Evolutionary conservation across 2,797 vertebrate species (phyloP).

Genomic region (Cynodonichthys magdalenae): DNA sequence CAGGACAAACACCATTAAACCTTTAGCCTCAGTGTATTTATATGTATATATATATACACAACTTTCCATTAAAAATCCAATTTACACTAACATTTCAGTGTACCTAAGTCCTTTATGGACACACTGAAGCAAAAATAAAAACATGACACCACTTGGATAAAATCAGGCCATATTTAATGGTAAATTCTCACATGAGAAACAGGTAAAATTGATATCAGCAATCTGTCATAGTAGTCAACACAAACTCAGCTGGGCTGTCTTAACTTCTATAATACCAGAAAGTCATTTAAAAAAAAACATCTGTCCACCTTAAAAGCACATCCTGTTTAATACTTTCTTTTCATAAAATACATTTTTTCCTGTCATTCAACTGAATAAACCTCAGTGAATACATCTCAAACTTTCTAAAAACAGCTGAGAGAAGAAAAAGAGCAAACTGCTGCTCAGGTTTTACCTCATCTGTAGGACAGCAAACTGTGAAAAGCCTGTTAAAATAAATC

Average conservation of each 20-base stretch:
- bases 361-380: constrained; percentile 24
- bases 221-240: constrained; percentile 63
- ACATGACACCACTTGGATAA: constrained; percentile 38
- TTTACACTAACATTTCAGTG: no score
- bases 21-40: no score
- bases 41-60: no score
- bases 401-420: constrained; percentile 10
- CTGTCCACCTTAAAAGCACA: constrained; percentile 47
- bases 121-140: constrained; percentile 1
- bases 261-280: constrained; percentile 56
- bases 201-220: constrained; percentile 56
- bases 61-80: background rate
- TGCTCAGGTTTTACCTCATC: background rate
- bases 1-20: no score
- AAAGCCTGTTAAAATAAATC: background rate
- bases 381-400: background rate
- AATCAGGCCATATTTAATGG: constrained; percentile 70
- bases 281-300: constrained; percentile 53
- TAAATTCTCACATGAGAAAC: constrained; percentile 70
- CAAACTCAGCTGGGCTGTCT: constrained; percentile 43
- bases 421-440: background rate
- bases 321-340: constrained; percentile 19
- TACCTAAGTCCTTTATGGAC: background rate
- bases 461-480: background rate
- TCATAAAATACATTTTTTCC: constrained; percentile 13